phyloP scores from a whole-genome alignment of 2,888 invertebrate species.

The Loripinus fragilis region DNA sequence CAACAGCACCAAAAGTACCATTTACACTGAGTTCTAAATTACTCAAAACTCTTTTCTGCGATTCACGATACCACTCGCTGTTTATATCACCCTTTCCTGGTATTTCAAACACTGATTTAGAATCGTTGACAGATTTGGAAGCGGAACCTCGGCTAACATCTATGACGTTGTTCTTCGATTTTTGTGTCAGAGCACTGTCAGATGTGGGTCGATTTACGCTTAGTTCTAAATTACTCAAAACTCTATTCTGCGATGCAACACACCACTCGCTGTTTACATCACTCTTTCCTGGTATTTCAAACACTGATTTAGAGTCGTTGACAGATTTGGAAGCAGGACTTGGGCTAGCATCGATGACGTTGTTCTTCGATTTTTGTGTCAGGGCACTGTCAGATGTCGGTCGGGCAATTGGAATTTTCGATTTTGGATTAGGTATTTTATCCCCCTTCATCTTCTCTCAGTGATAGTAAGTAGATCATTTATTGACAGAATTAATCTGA shows the following conservation, averaged over 20 bases:
- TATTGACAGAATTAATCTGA: not conserved
- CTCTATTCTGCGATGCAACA: too few species aligned
- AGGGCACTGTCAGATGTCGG: conserved; percentile 2
- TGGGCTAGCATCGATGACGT: not conserved
- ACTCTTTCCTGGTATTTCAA: too few species aligned
- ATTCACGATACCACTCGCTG: too few species aligned
- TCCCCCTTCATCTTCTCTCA: conserved; percentile 8
- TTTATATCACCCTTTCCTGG: too few species aligned
- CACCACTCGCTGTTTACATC: too few species aligned
- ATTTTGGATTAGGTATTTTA: conserved; percentile 56
- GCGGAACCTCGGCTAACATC: not conserved
- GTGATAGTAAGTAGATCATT: not conserved
- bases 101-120: not conserved
- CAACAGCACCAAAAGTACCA: too few species aligned
- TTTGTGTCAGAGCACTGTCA: not conserved
- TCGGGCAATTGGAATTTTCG: conserved; percentile 37
- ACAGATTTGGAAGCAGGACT: not conserved
- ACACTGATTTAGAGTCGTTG: not conserved
- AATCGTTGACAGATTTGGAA: not conserved
- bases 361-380: not conserved
- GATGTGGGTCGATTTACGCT: not conserved
- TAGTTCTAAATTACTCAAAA: too few species aligned
- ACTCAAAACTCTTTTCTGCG: too few species aligned
- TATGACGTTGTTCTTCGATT: not conserved
- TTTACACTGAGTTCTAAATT: too few species aligned